phyloP scores from a whole-genome alignment of 2,888 invertebrate genomes.

The Pristionchus mayeri region DNA sequence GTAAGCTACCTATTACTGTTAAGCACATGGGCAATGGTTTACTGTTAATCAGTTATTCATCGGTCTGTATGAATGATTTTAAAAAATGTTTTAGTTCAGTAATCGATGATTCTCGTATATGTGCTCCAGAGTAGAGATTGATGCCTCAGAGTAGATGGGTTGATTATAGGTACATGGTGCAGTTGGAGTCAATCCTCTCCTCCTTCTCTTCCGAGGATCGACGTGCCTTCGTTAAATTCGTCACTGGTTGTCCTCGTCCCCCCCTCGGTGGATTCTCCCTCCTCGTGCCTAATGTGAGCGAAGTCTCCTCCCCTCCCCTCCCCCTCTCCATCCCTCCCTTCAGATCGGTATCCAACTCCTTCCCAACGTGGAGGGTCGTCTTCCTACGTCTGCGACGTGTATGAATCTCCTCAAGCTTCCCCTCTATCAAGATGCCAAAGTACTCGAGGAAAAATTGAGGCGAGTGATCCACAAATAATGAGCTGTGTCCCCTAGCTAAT shows the following conservation, averaged over 20 bases:
- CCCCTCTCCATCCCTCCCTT: background rate
- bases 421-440: background rate
- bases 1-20: no score
- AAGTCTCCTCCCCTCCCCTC: background rate
- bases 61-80: no score
- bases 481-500: no score
- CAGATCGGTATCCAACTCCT: constrained; percentile 44
- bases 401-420: constrained; percentile 97
- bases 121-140: background rate
- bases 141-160: background rate
- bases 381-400: constrained; percentile 97
- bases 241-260: constrained; percentile 76
- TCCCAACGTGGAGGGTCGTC: constrained; percentile 81
- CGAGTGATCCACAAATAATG: no score
- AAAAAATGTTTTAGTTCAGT: no score
- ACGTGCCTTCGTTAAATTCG: constrained; percentile 92
- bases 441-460: constrained; percentile 27
- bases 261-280: constrained; percentile 43
- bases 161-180: constrained; percentile 82
- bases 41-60: no score
- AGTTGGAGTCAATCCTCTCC: constrained; percentile 91
- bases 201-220: constrained; percentile 84
- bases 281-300: constrained; percentile 31
- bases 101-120: no score
- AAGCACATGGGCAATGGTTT: no score